phyloP scores from a whole-genome alignment of 2,888 invertebrate genomes.

The Mesochorus sp. region DNA sequence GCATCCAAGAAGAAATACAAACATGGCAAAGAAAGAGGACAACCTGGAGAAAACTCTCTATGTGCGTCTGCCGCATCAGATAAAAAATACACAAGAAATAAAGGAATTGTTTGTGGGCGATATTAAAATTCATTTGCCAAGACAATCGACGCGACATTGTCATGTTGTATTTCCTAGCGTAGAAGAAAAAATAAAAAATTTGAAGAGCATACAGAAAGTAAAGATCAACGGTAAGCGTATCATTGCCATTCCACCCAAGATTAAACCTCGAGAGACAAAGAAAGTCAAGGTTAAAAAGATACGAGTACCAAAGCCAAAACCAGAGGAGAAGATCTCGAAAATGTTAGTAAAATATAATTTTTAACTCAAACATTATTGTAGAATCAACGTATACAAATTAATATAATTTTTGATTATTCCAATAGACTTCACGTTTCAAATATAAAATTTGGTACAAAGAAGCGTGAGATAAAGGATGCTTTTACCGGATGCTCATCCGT shows the following conservation, averaged over 20 bases:
- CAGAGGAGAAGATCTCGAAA: conserved; percentile 62
- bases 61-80: conserved; percentile 73
- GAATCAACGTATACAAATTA: not conserved
- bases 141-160: conserved; percentile 72
- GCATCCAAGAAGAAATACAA: no score
- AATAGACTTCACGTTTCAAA: conserved; percentile 72
- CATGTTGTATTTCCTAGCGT: conserved; percentile 71
- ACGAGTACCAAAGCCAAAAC: conserved; percentile 63
- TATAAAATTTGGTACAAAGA: conserved; percentile 67
- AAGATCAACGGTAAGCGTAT: conserved; percentile 69
- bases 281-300: conserved; percentile 63
- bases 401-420: conserved; percentile 2
- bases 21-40: conserved; percentile 57
- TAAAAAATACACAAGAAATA: conserved; percentile 68
- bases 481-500: conserved; percentile 69
- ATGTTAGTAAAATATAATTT: conserved; percentile 66
- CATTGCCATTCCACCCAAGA: conserved; percentile 56
- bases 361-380: not conserved
- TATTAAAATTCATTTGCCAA: conserved; percentile 70
- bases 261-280: conserved; percentile 38
- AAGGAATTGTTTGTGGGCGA: conserved; percentile 70
- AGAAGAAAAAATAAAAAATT: conserved; percentile 70
- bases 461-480: conserved; percentile 68
- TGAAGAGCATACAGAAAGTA: conserved; percentile 65
- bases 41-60: conserved; percentile 69